Conservation (phyloP, 2,113 vertebrate genomes). For the Asarcornis scutulata region DNA sequence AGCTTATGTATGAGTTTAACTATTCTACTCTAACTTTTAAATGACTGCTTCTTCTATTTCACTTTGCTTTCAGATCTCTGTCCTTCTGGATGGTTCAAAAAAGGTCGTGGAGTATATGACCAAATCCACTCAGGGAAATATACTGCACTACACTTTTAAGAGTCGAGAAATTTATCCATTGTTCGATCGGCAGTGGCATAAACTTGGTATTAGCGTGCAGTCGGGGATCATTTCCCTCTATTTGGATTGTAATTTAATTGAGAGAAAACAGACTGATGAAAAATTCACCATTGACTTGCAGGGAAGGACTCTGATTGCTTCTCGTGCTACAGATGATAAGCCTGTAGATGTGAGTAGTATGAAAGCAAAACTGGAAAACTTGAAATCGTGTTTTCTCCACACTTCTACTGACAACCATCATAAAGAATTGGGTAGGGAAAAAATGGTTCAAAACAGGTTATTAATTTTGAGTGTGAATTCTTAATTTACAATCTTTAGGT, state of each 20-base stretch:
- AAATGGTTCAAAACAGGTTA: neutral
- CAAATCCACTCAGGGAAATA: conserved; percentile 78
- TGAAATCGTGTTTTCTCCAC: neutral
- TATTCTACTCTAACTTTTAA: neutral
- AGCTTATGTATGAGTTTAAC: neutral
- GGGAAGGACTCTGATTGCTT: conserved; percentile 86
- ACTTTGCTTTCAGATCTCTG: conserved; percentile 80
- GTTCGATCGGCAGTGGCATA: conserved; percentile 97
- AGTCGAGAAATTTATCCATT: conserved; percentile 89
- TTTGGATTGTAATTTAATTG: conserved; percentile 91
- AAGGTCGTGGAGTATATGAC: conserved; percentile 89
- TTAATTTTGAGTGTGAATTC: neutral
- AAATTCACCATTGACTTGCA: conserved; percentile 78
- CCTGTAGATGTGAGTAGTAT: conserved; percentile 90
- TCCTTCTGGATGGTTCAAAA: conserved; percentile 89
- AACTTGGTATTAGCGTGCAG: conserved; percentile 87
- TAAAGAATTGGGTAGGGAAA: neutral
- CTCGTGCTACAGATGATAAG: conserved; percentile 87
- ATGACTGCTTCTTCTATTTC: neutral
- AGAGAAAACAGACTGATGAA: conserved; percentile 82
- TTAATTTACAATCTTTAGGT: neutral
- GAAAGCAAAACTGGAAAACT: neutral
- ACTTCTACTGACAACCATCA: neutral
- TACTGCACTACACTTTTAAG: conserved; percentile 88
- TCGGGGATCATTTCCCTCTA: conserved; percentile 85